These are phyloP conservation scores for Epicauta chinensis DNA, from an alignment of 1,140 invertebrate species.

Conservation along the genomic window DNA sequence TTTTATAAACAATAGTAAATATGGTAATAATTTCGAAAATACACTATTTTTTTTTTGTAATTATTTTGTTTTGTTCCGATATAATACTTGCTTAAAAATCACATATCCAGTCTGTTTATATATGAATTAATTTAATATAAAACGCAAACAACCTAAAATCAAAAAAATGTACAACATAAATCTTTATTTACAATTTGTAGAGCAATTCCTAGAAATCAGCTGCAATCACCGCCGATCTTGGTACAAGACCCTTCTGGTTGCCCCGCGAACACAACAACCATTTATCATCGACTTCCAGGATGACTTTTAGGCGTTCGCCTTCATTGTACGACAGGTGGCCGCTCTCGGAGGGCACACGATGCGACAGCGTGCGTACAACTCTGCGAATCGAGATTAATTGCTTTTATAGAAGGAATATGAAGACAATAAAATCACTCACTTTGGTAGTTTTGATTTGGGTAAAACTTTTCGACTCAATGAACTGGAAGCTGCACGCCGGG, in stretches of 20 bases:
- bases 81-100: slow-evolving; percentile 18
- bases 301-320: slow-evolving; percentile 64
- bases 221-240: slow-evolving; percentile 59
- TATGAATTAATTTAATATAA: too few relatives aligned
- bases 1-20: not conserved
- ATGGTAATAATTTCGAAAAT: slow-evolving; percentile 1
- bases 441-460: slow-evolving; percentile 40
- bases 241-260: slow-evolving; percentile 72
- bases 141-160: too few relatives aligned
- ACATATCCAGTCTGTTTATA: slow-evolving; percentile 28
- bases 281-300: slow-evolving; percentile 70
- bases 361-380: slow-evolving; percentile 65
- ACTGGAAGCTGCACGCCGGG: slow-evolving; percentile 57
- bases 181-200: slow-evolving; percentile 17
- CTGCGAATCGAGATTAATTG: slow-evolving; percentile 45
- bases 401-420: slow-evolving; percentile 3
- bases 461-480: slow-evolving; percentile 43
- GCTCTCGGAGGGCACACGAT: slow-evolving; percentile 64
- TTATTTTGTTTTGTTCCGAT: not conserved
- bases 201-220: slow-evolving; percentile 25
- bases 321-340: slow-evolving; percentile 74
- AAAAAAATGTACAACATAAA: slow-evolving; percentile 21
- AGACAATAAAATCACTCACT: slow-evolving; percentile 40
- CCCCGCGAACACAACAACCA: slow-evolving; percentile 70
- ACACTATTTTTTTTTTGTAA: too few relatives aligned